A percentile compares a stretch with the other conserved stretches of the same genome.
These are phyloP conservation scores for Arenaria interpres DNA, from an alignment of 2,113 vertebrate genomes.

Conservation along the genomic window DNA sequence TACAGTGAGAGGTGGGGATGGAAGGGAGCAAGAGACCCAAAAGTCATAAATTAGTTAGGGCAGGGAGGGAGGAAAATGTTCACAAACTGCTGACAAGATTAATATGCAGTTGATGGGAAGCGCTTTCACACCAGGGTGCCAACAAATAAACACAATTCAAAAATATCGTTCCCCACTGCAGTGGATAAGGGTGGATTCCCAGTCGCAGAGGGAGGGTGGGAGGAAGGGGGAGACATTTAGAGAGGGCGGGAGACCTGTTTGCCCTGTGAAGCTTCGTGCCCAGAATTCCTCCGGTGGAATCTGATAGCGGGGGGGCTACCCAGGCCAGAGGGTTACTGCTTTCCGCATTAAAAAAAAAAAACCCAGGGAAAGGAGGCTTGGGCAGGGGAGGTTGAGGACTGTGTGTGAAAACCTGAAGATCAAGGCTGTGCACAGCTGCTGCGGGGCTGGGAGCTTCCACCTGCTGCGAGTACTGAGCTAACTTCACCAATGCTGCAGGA, in stretches of 20 bases:
- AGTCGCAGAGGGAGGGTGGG: slow-evolving; percentile 14
- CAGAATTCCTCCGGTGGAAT: slow-evolving; percentile 76
- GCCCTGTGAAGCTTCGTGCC: slow-evolving; percentile 68
- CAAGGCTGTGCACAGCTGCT: slow-evolving; percentile 26
- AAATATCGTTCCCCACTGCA: slow-evolving; percentile 73
- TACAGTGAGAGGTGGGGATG: slow-evolving; percentile 21
- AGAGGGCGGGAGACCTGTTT: neutral
- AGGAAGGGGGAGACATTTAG: neutral
- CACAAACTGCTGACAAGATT: slow-evolving; percentile 88
- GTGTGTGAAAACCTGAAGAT: slow-evolving; percentile 16
- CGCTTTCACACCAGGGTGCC: slow-evolving; percentile 89
- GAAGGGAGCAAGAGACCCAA: slow-evolving; percentile 45
- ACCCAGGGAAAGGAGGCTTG: neutral
- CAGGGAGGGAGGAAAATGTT: slow-evolving; percentile 69
- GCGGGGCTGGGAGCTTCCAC: neutral
- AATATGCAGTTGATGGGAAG: slow-evolving; percentile 90
- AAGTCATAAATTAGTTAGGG: slow-evolving; percentile 72
- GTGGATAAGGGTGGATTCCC: slow-evolving; percentile 52
- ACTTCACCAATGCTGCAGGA: neutral
- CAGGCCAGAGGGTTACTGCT: slow-evolving; percentile 24
- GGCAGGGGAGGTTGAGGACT: neutral
- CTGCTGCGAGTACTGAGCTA: neutral
- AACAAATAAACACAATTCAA: slow-evolving; percentile 97
- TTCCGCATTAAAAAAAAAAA: neutral
- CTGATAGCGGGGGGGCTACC: neutral